These are phyloP conservation scores for Agrenia bidenticulata DNA, from an alignment of 2,888 invertebrate genomes.

Conservation along the genomic window DNA sequence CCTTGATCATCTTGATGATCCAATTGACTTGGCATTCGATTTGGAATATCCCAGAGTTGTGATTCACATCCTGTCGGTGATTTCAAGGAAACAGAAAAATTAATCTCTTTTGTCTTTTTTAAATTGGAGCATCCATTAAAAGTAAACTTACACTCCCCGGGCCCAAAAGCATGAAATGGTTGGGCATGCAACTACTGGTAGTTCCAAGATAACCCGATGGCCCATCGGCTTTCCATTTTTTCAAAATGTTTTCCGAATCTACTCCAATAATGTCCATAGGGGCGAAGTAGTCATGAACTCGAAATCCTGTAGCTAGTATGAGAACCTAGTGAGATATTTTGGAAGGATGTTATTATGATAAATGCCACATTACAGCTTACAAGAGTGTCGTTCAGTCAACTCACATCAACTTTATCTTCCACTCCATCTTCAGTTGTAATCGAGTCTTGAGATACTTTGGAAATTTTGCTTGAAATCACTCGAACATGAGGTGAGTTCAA, in stretches of 20 bases:
- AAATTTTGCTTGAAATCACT: slow-evolving; percentile 11
- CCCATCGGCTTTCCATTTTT: slow-evolving; percentile 5
- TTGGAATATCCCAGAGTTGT: slow-evolving; percentile 12
- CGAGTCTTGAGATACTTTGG: background rate
- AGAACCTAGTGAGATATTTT: too few relatives aligned
- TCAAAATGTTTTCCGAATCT: slow-evolving; percentile 8
- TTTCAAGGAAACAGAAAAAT: background rate
- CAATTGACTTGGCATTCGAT: slow-evolving; percentile 27
- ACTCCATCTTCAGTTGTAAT: slow-evolving; percentile 18
- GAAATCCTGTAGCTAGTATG: slow-evolving; percentile 27
- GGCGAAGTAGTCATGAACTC: slow-evolving; percentile 19
- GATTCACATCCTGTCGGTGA: background rate
- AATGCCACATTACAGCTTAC: too few relatives aligned
- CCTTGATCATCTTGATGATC: background rate
- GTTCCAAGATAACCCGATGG: slow-evolving; percentile 21
- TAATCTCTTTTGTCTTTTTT: background rate
- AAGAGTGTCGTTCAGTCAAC: background rate
- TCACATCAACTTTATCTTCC: slow-evolving; percentile 15
- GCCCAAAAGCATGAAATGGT: slow-evolving; percentile 18
- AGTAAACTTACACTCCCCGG: slow-evolving; percentile 14
- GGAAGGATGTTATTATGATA: too few relatives aligned
- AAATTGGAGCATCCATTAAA: background rate
- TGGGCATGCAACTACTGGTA: slow-evolving; percentile 4
- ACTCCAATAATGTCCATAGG: slow-evolving; percentile 21
- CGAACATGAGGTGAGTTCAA: slow-evolving; percentile 17